Percentiles rank a stretch among this genome's conserved stretches.
Conservation (phyloP, 1,140 invertebrate genomes). For the Steinernema feltiae region DNA sequence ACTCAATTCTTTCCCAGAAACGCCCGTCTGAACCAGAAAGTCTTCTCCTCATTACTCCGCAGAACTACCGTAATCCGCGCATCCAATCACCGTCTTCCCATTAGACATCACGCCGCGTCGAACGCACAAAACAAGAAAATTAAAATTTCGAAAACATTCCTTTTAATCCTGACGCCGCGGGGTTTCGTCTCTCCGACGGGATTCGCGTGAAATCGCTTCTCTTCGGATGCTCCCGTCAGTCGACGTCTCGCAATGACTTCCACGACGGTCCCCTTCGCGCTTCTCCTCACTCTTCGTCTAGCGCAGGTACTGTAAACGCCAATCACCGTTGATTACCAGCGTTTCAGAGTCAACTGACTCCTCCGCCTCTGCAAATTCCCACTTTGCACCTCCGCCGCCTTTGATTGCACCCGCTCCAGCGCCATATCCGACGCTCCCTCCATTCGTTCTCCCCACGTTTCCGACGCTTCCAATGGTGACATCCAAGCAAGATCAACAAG, state of each 20-base stretch:
- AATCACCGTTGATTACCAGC: not conserved
- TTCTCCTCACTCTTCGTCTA: too few species aligned
- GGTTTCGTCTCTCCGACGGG: not conserved
- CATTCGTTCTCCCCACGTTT: too few species aligned
- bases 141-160: constrained; percentile 7
- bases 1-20: too few species aligned
- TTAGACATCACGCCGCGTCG: not conserved
- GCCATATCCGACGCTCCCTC: too few species aligned
- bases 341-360: not conserved
- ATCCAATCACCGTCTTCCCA: too few species aligned
- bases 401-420: not conserved
- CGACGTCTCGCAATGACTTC: too few species aligned
- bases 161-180: not conserved
- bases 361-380: not conserved
- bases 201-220: not conserved
- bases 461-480: too few species aligned
- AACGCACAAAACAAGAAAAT: constrained; percentile 4
- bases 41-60: too few species aligned
- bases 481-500: too few species aligned
- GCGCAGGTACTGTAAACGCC: not conserved
- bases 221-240: too few species aligned
- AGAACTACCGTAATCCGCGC: not conserved
- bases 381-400: not conserved
- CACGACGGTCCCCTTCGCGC: too few species aligned
- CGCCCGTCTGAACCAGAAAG: too few species aligned